Evolutionary conservation across 2,888 invertebrate species (phyloP), one percentile per base, ranked within the genome.

Genomic region (Melanargia galathea): DNA sequence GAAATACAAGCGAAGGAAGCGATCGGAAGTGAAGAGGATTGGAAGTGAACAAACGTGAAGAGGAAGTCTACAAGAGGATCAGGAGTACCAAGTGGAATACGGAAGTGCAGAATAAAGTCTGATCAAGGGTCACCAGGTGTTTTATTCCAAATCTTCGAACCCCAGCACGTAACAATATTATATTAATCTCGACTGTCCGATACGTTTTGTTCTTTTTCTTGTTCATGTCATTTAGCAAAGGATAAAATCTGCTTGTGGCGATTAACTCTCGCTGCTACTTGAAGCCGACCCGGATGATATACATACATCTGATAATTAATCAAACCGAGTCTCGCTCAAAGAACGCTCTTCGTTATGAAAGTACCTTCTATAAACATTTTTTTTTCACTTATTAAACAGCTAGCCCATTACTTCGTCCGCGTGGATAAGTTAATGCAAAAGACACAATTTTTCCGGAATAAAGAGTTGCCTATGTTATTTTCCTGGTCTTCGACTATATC

Each of bases 221-320:
- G 38, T 40, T 46, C 61, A 45, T 18, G 30, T 43, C 26, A 40
- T 56, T 56, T 56, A 56, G 56, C 40, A 45, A 56, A 30, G 24
- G 38, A 48, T 56, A 20, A 48, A 35, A 20, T 38, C 48, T 56
- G 55, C 45, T 55, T 35, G 22, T 33, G 30, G 60, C 43, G 60
- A 52, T 60, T 60, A 60, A 52, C 60, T 49, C 26, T 51, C 16
- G 40, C 45, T 40, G 52, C 30, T 43, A 45, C 30, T 54, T 55
- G 18, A 48, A 61, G 61, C 38, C 61, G 38, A 48, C 38, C 24
- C 55, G 48, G 40, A 60, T 67, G 63, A 65, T 65, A 63, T 62
- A 62, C 33, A n/a, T n/a, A n/a, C n/a, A 22, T 64, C 64, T 60
- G 64, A 60, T 67, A 64, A 67, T 67, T 67, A 67, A 67, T 67